phyloP scores from a whole-genome alignment of 2,888 invertebrate genomes.

The Hirudinaria manillensis region DNA sequence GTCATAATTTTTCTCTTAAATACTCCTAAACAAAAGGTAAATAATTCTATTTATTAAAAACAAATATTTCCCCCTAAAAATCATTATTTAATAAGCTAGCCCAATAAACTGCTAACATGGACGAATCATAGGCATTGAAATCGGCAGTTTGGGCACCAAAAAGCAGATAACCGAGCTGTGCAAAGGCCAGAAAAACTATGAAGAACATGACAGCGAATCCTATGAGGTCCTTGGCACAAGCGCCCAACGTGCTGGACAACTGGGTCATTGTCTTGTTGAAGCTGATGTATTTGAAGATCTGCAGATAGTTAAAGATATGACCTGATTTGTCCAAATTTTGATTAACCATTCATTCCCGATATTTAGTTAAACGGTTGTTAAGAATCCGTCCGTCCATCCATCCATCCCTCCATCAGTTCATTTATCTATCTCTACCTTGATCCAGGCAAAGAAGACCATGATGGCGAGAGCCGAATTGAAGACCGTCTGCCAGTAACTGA shows the following conservation, averaged over 20 bases:
- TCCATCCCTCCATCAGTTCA: neutral
- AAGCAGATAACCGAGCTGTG: conserved; percentile 67
- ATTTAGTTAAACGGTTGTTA: neutral
- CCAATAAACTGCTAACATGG: conserved; percentile 36
- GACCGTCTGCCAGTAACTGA: conserved; percentile 57
- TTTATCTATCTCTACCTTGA: conserved; percentile 58
- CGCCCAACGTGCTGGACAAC: conserved; percentile 65
- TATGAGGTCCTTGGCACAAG: conserved; percentile 66
- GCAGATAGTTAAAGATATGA: conserved; percentile 30
- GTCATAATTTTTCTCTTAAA: too few species aligned
- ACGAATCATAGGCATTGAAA: conserved; percentile 57
- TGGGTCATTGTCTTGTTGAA: conserved; percentile 72
- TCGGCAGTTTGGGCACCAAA: conserved; percentile 67
- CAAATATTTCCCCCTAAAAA: too few species aligned
- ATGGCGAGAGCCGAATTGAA: conserved; percentile 63
- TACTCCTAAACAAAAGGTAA: too few species aligned
- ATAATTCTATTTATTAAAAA: too few species aligned
- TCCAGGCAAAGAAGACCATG: conserved; percentile 66
- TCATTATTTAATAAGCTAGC: too few species aligned
- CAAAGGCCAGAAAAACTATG: conserved; percentile 71
- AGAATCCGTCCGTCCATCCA: neutral
- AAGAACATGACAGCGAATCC: conserved; percentile 73
- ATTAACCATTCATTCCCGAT: too few species aligned
- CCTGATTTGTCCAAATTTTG: too few species aligned
- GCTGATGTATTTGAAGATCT: conserved; percentile 70